These are phyloP conservation scores for Trachelus stipa DNA, from an alignment of 2,888 invertebrate genomes.

Conservation along the genomic window DNA sequence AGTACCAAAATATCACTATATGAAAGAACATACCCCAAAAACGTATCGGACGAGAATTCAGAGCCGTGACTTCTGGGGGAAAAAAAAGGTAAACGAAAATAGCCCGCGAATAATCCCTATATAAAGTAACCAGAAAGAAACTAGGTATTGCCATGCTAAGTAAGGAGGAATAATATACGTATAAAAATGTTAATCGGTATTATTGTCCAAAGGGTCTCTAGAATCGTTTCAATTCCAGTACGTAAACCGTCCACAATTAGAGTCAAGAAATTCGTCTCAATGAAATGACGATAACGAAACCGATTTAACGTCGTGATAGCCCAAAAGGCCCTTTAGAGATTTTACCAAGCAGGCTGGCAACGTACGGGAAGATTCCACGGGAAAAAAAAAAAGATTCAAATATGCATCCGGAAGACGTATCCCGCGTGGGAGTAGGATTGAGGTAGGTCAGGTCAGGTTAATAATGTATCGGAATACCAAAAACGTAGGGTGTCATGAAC, in stretches of 20 bases:
- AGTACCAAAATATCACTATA: too few species aligned
- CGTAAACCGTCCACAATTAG: not conserved
- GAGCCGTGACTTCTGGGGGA: not conserved
- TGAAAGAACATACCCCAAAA: not conserved
- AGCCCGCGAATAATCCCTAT: not conserved
- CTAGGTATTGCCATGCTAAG: not conserved
- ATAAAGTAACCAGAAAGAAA: not conserved
- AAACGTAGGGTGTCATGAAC: too few species aligned
- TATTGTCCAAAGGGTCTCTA: not conserved
- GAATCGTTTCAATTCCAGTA: not conserved
- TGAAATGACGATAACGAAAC: not conserved
- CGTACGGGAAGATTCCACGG: not conserved
- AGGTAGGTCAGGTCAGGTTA: too few species aligned
- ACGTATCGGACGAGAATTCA: not conserved
- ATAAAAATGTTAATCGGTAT: not conserved
- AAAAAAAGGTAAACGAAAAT: not conserved
- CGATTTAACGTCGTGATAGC: not conserved
- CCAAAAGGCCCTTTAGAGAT: not conserved
- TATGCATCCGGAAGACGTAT: too few species aligned
- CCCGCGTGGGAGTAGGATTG: too few species aligned
- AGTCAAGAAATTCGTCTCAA: not conserved
- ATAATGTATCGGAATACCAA: too few species aligned
- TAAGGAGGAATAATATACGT: not conserved
- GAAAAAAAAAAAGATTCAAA: too few species aligned
- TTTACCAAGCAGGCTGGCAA: not conserved